Conservation (phyloP, 2,113 vertebrate species). For the Syngnathus floridae region DNA sequence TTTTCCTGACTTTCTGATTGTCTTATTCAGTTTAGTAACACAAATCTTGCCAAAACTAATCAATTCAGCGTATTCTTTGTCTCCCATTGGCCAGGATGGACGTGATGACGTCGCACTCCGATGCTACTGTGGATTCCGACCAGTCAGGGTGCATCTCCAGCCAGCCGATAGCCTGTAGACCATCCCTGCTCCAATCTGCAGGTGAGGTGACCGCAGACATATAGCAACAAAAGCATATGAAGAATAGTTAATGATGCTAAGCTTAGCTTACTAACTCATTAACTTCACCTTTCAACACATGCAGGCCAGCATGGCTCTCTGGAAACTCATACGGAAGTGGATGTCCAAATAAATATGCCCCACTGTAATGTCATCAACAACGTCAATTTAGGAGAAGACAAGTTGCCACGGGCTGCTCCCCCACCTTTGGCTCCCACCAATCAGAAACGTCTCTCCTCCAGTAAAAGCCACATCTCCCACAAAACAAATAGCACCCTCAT, state of each 20-base stretch:
- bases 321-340: conserved; percentile 40
- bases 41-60: neutral
- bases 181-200: conserved; percentile 4
- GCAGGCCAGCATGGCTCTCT: conserved; percentile 25
- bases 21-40: neutral
- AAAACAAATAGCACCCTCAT: conserved; percentile 63
- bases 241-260: neutral
- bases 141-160: conserved; percentile 25
- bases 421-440: conserved; percentile 29
- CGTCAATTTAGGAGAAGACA: conserved; percentile 16
- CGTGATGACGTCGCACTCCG: neutral
- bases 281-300: neutral
- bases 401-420: conserved; percentile 11
- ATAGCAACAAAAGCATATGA: neutral
- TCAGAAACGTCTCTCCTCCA: conserved; percentile 46
- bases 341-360: neutral
- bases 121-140: neutral
- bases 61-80: neutral
- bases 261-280: neutral
- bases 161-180: conserved; percentile 25
- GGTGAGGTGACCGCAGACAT: conserved; percentile 1
- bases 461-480: conserved; percentile 52
- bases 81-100: conserved; percentile 46
- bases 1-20: neutral
- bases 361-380: neutral